Evolutionary conservation across 2,888 invertebrate species (phyloP), one percentile per base, ranked within the genome.

Genomic region (Tanytarsus gracilentus): DNA sequence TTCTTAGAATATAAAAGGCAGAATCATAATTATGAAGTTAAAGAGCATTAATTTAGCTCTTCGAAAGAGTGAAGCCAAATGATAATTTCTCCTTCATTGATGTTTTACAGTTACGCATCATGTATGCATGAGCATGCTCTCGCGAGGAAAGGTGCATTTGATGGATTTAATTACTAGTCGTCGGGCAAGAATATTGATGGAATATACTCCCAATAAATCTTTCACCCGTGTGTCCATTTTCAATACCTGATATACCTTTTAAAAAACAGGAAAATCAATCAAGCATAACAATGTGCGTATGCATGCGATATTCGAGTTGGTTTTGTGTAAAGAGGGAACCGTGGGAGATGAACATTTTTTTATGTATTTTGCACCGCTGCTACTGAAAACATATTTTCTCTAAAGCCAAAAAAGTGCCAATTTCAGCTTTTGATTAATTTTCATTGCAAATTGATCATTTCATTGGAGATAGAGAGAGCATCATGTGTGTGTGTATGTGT

Each of bases 391-490:
- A n/a, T 44, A 44, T 23, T 44, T 21, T 44, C 7, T 11, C 11
- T 11, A 36, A 55, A 55, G 40, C 55, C 55, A 40, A 40, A 55
- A 55, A 55, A 55, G 55, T 55, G 39, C 40, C 23, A 55, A 40
- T 52, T 52, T 33, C 36, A 30, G n/a, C n/a, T n/a, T n/a, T n/a
- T n/a, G 36, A 52, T 52, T 36, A 52, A 52, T 55, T 55, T 55
- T 55, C 40, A 27, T 18, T 55, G 55, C 55, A 55, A 55, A 40
- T 55, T 55, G 40, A 14, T 53, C 36, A 53, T 53, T 53, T 51
- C 16, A 50, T 11, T 11, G 30, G 44, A 33, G 44, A 44, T 33
- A 33, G 44, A 9, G 44, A 36, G n/a, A 44, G 23, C 23, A 44
- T 44, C 44, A 44, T 44, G 3, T n/a, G 36, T 36, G 23, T 21